phyloP scores from a whole-genome alignment of 1,140 invertebrate genomes.

The Drosophila albomicans region DNA sequence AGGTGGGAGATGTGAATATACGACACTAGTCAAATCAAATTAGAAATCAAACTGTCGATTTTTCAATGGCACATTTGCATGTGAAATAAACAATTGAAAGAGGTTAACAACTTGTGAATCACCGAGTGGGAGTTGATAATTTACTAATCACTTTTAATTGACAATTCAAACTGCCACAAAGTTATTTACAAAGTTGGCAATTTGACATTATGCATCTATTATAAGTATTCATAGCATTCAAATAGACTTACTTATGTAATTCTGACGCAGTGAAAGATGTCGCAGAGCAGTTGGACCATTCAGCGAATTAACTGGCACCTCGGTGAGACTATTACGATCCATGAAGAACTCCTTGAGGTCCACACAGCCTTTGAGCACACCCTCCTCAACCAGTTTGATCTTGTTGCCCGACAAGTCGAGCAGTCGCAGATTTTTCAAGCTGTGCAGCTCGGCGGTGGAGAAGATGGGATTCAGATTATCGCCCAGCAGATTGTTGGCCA shows the following conservation, averaged over 20 bases:
- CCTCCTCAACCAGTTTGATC: conserved; percentile 92
- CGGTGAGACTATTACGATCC: conserved; percentile 89
- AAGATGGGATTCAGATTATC: conserved; percentile 96
- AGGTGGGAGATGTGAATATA: too few relatives aligned
- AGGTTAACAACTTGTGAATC: too few relatives aligned
- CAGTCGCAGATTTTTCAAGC: conserved; percentile 89
- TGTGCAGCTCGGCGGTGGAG: conserved; percentile 92
- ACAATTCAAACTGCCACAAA: too few relatives aligned
- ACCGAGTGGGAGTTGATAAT: too few relatives aligned
- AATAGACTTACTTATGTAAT: conserved; percentile 90
- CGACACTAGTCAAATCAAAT: too few relatives aligned
- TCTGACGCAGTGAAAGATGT: conserved; percentile 90
- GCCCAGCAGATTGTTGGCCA: conserved; percentile 93
- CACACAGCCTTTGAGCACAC: conserved; percentile 92
- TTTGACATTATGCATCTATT: too few relatives aligned
- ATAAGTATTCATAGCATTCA: not conserved
- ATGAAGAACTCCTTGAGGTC: conserved; percentile 91
- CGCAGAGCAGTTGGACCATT: conserved; percentile 91
- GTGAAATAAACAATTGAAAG: too few relatives aligned
- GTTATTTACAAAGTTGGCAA: too few relatives aligned
- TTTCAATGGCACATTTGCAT: too few relatives aligned
- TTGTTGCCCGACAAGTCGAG: conserved; percentile 92
- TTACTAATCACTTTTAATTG: too few relatives aligned
- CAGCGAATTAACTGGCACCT: conserved; percentile 91
- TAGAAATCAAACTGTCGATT: too few relatives aligned